phyloP scores from a whole-genome alignment of 1,140 invertebrate species.

The Stegodyphus dumicola region DNA sequence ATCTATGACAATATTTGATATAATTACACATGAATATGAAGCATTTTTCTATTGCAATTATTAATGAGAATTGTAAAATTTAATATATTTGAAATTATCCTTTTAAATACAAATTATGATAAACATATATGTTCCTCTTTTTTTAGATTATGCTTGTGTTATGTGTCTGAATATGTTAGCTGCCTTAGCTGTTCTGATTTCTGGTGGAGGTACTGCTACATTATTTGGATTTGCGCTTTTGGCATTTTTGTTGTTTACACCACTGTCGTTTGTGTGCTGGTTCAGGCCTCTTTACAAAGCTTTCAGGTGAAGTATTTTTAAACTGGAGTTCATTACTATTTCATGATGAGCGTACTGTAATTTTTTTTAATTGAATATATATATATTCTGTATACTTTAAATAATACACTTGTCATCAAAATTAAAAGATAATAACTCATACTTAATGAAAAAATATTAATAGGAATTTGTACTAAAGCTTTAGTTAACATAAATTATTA shows the following conservation, averaged over 20 bases:
- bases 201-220: slow-evolving; percentile 75
- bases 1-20: not conserved
- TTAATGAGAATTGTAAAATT: too few species aligned
- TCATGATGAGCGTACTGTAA: not conserved
- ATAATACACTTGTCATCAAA: too few species aligned
- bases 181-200: slow-evolving; percentile 79
- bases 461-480: too few species aligned
- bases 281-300: slow-evolving; percentile 88
- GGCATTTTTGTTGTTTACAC: slow-evolving; percentile 91
- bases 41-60: too few species aligned
- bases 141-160: slow-evolving; percentile 84
- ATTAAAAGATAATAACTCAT: too few species aligned
- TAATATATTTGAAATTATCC: too few species aligned
- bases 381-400: slow-evolving; percentile 52
- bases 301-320: slow-evolving; percentile 75
- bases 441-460: too few species aligned
- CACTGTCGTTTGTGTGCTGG: slow-evolving; percentile 98
- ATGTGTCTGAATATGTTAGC: slow-evolving; percentile 88
- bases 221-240: slow-evolving; percentile 87
- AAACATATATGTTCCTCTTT: not conserved
- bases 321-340: not conserved
- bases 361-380: not conserved
- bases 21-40: too few species aligned
- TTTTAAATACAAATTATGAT: too few species aligned
- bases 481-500: too few species aligned